Percentiles rank a stretch among this genome's conserved stretches.
phyloP scores from a whole-genome alignment of 2,797 vertebrate species.

The Tangara arthus region DNA sequence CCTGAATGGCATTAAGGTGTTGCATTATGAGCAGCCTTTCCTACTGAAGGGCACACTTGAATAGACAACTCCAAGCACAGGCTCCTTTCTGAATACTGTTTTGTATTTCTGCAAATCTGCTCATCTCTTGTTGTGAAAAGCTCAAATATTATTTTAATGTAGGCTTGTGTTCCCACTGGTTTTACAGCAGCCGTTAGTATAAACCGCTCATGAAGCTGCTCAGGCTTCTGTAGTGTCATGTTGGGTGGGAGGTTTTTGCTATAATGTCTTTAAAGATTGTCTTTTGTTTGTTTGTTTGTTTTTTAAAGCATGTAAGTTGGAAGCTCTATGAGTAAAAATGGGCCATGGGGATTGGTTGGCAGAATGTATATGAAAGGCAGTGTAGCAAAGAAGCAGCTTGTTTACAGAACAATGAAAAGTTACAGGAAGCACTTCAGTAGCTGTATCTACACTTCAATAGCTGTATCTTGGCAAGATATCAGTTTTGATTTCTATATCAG shows the following conservation, averaged over 20 bases:
- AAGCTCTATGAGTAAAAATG: constrained; percentile 6
- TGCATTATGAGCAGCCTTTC: not conserved
- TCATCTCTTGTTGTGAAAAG: not conserved
- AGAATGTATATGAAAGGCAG: not conserved
- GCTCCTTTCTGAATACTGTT: not conserved
- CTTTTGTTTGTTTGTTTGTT: too few relatives aligned
- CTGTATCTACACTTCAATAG: not conserved
- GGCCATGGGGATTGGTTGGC: not conserved
- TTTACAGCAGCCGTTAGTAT: constrained; percentile 28
- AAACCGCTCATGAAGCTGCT: not conserved
- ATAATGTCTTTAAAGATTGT: not conserved
- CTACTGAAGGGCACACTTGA: not conserved
- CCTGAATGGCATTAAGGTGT: not conserved
- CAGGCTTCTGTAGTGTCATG: not conserved
- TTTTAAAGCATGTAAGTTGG: not conserved
- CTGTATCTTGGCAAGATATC: not conserved
- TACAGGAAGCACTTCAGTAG: not conserved
- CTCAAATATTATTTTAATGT: constrained; percentile 11
- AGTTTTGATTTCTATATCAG: not conserved
- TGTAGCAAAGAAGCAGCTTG: not conserved
- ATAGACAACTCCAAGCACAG: not conserved
- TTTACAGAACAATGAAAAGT: not conserved
- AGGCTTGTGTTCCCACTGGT: not conserved
- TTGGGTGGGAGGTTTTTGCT: not conserved
- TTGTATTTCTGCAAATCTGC: not conserved